These are phyloP conservation scores for Podarcis muralis DNA, from an alignment of 2,113 vertebrate species.

Conservation along the genomic window DNA sequence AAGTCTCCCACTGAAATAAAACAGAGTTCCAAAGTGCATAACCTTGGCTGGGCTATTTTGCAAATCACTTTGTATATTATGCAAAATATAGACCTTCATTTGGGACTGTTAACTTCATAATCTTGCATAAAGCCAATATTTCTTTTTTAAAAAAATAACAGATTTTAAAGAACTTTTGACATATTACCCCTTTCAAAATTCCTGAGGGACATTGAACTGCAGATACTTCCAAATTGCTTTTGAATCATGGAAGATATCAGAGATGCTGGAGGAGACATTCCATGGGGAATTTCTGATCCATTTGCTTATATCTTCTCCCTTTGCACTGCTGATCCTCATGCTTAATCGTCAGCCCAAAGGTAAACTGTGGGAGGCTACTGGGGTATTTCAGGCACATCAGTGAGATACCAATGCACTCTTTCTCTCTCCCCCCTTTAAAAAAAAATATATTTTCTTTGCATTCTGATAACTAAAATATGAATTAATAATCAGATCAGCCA, in stretches of 20 bases:
- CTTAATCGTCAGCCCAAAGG: background rate
- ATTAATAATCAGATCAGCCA: background rate
- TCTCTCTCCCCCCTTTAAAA: background rate
- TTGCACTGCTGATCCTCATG: background rate
- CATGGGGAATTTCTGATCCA: background rate
- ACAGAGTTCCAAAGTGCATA: too few relatives aligned
- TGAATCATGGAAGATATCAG: background rate
- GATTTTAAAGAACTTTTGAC: background rate
- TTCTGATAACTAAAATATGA: background rate
- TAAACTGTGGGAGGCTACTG: background rate
- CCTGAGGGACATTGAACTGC: background rate
- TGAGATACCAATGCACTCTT: background rate
- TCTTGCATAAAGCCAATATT: background rate
- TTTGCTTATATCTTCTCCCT: background rate
- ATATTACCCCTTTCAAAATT: background rate
- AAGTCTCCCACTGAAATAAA: background rate
- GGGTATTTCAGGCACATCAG: background rate
- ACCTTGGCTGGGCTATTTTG: background rate
- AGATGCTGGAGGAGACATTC: background rate
- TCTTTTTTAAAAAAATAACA: too few relatives aligned
- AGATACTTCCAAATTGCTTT: background rate
- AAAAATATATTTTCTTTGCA: background rate
- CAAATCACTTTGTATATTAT: background rate
- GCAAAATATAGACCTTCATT: background rate
- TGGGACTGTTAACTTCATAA: background rate